phyloP scores from a whole-genome alignment of 2,888 invertebrate species.

The Beris chalybata region DNA sequence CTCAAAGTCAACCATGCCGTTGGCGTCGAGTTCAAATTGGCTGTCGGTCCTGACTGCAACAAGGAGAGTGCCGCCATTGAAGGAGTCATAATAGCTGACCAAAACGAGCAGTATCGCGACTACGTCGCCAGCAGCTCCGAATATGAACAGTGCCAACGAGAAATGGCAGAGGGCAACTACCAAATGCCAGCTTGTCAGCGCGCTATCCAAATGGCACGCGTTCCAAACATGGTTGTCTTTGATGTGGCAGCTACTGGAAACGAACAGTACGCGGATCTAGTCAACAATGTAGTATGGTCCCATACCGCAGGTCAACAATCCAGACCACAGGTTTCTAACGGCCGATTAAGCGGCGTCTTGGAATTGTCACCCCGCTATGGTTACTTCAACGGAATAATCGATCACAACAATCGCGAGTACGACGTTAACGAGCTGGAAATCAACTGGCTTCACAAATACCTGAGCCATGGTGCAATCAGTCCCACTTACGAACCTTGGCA shows the following conservation, averaged over 20 bases:
- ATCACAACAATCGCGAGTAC: background rate
- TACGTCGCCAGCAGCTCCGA: slow-evolving; percentile 51
- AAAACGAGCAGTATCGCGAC: slow-evolving; percentile 54
- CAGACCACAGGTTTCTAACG: too few relatives aligned
- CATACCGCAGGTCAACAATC: too few relatives aligned
- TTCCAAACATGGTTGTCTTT: background rate
- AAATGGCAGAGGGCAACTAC: slow-evolving; percentile 60
- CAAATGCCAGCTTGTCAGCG: slow-evolving; percentile 63
- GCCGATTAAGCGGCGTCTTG: background rate
- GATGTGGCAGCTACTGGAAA: background rate
- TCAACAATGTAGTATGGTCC: too few relatives aligned
- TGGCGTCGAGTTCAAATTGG: background rate
- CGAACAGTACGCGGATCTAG: too few relatives aligned
- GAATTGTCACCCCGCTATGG: background rate
- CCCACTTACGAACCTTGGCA: background rate
- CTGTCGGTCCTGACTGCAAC: slow-evolving; percentile 34
- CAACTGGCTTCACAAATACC: background rate
- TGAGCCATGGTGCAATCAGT: background rate
- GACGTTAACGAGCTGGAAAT: background rate
- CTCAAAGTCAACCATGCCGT: slow-evolving; percentile 57
- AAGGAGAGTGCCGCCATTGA: slow-evolving; percentile 56
- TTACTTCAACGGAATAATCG: slow-evolving; percentile 1
- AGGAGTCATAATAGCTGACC: slow-evolving; percentile 58
- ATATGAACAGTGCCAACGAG: slow-evolving; percentile 56
- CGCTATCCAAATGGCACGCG: slow-evolving; percentile 59